phyloP scores from a whole-genome alignment of 2,113 vertebrate species.

The Glaucidium brasilianum region DNA sequence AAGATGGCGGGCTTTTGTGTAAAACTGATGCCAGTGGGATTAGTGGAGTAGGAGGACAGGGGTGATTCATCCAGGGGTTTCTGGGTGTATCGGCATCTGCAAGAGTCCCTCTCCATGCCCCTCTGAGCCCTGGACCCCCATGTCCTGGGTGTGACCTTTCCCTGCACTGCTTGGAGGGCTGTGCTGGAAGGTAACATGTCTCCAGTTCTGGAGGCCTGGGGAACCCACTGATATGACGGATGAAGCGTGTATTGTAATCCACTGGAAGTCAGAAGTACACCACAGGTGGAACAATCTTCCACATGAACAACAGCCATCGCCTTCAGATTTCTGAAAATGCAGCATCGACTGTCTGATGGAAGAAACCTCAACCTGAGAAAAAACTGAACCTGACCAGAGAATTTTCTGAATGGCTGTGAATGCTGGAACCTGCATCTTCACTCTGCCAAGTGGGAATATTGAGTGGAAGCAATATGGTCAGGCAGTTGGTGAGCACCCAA shows the following conservation, averaged over 20 bases:
- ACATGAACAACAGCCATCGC: background rate
- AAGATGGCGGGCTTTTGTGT: background rate
- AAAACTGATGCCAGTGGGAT: background rate
- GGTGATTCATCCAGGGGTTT: background rate
- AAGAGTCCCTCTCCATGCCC: background rate
- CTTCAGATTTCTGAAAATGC: background rate
- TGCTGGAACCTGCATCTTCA: background rate
- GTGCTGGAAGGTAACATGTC: background rate
- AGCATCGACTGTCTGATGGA: background rate
- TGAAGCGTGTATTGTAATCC: background rate
- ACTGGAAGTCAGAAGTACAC: background rate
- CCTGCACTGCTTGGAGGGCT: background rate
- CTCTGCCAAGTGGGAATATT: background rate
- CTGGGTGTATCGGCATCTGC: background rate
- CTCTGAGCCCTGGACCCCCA: background rate
- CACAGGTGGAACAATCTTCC: background rate
- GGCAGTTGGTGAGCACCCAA: background rate
- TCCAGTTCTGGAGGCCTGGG: background rate
- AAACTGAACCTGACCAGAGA: background rate
- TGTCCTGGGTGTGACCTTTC: background rate
- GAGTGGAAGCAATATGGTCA: background rate
- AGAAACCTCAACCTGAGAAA: background rate
- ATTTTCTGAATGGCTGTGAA: background rate
- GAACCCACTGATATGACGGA: background rate
- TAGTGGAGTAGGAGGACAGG: background rate